Percentiles rank a stretch among this genome's conserved stretches.
These are phyloP conservation scores for Eufriesea mexicana DNA, from an alignment of 1,140 invertebrate genomes.

Conservation along the genomic window DNA sequence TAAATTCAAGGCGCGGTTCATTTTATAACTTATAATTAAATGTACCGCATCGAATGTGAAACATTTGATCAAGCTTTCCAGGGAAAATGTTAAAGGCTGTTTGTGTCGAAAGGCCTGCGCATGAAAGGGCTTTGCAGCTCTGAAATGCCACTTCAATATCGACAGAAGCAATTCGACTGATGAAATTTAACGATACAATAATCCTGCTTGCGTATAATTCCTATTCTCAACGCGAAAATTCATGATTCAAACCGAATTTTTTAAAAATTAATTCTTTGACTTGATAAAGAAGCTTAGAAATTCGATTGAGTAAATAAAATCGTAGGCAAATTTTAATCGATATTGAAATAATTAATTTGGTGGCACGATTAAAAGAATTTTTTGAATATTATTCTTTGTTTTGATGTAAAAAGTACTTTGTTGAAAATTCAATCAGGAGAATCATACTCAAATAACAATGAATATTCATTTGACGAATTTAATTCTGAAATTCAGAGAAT, in stretches of 20 bases:
- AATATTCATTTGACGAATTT: no score
- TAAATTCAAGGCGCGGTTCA: not conserved
- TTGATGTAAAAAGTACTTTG: no score
- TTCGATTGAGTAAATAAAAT: not conserved
- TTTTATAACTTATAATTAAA: slow-evolving; percentile 5
- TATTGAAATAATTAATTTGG: no score
- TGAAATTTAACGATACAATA: not conserved
- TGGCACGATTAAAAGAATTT: no score
- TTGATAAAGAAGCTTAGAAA: not conserved
- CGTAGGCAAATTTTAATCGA: no score
- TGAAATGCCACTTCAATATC: slow-evolving; percentile 3
- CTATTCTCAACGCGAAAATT: not conserved
- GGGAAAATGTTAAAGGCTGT: not conserved
- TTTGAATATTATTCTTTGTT: no score
- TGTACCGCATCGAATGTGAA: not conserved
- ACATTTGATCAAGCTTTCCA: not conserved
- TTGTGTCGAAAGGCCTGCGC: not conserved
- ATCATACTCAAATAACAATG: no score
- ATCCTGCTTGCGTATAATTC: not conserved
- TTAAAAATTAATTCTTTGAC: no score
- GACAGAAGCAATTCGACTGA: slow-evolving; percentile 25
- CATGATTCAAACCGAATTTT: not conserved
- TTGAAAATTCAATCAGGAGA: no score
- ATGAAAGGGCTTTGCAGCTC: not conserved
- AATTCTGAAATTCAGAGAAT: no score